Percentiles rank a stretch among this genome's conserved stretches.
These are phyloP conservation scores for Cataglyphis livida DNA, from an alignment of 2,888 invertebrate species.

Conservation along the genomic window DNA sequence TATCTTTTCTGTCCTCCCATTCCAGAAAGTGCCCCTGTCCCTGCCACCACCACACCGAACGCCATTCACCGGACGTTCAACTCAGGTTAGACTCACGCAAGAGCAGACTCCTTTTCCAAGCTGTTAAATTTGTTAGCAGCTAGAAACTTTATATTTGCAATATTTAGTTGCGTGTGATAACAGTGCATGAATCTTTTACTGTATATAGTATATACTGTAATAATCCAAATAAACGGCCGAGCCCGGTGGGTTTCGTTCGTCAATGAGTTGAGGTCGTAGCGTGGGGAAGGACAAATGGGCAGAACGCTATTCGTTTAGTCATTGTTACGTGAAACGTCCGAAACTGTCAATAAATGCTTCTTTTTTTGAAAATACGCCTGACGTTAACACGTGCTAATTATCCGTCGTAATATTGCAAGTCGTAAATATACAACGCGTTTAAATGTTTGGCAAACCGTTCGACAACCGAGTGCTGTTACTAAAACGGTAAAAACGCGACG, in stretches of 20 bases:
- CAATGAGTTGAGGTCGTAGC: constrained; percentile 42
- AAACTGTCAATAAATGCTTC: constrained; percentile 14
- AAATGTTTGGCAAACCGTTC: not conserved
- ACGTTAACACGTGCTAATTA: constrained; percentile 48
- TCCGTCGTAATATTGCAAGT: constrained; percentile 27
- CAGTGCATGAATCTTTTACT: constrained; percentile 59
- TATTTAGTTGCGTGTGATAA: constrained; percentile 64
- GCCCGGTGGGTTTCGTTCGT: constrained; percentile 9
- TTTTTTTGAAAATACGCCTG: constrained; percentile 30
- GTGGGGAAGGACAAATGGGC: constrained; percentile 2
- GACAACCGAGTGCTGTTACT: not conserved
- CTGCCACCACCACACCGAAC: constrained; percentile 81
- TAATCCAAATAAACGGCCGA: not conserved
- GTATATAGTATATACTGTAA: constrained; percentile 1
- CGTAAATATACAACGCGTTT: constrained; percentile 32
- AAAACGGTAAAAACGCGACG: not conserved
- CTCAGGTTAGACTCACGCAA: constrained; percentile 84
- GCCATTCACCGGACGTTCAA: constrained; percentile 83
- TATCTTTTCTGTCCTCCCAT: constrained; percentile 80
- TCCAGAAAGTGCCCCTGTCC: constrained; percentile 83
- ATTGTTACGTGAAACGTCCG: constrained; percentile 24
- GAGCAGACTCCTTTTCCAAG: constrained; percentile 76
- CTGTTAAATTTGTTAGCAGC: constrained; percentile 71
- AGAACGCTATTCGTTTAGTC: constrained; percentile 18
- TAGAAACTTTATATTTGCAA: constrained; percentile 67